Evolutionary conservation across 2,888 invertebrate species (phyloP).

Genomic region (Dilophus febrilis): DNA sequence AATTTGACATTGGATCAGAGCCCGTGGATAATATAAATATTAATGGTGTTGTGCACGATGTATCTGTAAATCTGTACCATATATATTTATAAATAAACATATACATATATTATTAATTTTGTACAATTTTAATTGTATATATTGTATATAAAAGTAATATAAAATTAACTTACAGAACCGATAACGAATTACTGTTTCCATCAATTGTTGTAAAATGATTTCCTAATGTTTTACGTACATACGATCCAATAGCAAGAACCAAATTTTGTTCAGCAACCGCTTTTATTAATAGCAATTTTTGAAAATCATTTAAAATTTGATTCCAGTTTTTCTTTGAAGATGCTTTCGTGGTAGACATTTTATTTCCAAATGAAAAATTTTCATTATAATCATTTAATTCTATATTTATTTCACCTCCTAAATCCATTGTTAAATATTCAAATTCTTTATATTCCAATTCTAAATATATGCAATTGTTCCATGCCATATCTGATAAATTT

Average conservation of each 20-base stretch:
- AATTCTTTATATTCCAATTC: constrained; percentile 39
- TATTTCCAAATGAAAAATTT: constrained; percentile 6
- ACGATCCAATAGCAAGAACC: constrained; percentile 64
- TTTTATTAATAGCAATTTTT: constrained; percentile 66
- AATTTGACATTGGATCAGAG: constrained; percentile 72
- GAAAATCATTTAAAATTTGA: constrained; percentile 43
- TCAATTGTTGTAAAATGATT: constrained; percentile 68
- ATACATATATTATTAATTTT: neutral
- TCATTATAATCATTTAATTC: constrained; percentile 44
- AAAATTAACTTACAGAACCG: constrained; percentile 21
- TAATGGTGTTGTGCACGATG: constrained; percentile 53
- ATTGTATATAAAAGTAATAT: too few species aligned
- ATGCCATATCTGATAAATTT: constrained; percentile 21
- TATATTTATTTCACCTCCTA: constrained; percentile 37
- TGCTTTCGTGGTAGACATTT: too few species aligned
- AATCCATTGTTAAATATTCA: constrained; percentile 31
- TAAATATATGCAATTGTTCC: constrained; percentile 49
- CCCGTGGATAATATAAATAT: constrained; percentile 79
- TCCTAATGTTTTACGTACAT: constrained; percentile 60
- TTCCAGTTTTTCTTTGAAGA: constrained; percentile 39
- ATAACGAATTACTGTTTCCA: constrained; percentile 32
- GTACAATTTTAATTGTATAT: neutral
- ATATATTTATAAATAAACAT: neutral
- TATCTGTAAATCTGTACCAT: constrained; percentile 47
- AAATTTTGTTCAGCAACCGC: constrained; percentile 63